phyloP scores from a whole-genome alignment of 2,797 vertebrate genomes.

The Serranus cabrilla region DNA sequence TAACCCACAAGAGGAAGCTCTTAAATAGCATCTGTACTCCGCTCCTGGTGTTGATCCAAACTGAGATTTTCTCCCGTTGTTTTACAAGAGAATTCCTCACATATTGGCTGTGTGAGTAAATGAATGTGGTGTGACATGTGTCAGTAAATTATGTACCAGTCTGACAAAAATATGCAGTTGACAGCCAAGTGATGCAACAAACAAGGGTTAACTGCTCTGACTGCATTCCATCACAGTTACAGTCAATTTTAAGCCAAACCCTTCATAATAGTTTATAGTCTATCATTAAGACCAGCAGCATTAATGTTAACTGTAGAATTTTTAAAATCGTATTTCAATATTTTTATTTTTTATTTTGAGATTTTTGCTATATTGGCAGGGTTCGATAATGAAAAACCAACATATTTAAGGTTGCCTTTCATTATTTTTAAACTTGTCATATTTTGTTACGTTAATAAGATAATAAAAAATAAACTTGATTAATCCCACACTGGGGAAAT shows the following conservation, averaged over 20 bases:
- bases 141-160: conserved; percentile 22
- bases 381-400: no score
- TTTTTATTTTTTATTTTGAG: no score
- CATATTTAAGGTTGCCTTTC: no score
- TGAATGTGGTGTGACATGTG: neutral
- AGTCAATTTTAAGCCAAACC: conserved; percentile 20
- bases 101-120: neutral
- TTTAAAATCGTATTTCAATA: no score
- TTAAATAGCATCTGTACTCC: conserved; percentile 22
- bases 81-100: conserved; percentile 8
- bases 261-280: neutral
- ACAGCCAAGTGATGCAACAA: conserved; percentile 19
- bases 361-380: no score
- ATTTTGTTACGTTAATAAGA: no score
- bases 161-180: conserved; percentile 25
- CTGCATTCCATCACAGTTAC: conserved; percentile 53
- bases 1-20: conserved; percentile 54
- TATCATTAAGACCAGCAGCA: no score
- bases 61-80: neutral
- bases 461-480: no score
- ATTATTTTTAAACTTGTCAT: no score
- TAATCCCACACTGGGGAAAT: no score
- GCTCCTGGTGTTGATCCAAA: neutral
- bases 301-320: no score
- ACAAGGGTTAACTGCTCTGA: conserved; percentile 17